Base-by-base conservation (phyloP, 2,888 invertebrate genomes). In the Spodoptera exigua region DNA sequence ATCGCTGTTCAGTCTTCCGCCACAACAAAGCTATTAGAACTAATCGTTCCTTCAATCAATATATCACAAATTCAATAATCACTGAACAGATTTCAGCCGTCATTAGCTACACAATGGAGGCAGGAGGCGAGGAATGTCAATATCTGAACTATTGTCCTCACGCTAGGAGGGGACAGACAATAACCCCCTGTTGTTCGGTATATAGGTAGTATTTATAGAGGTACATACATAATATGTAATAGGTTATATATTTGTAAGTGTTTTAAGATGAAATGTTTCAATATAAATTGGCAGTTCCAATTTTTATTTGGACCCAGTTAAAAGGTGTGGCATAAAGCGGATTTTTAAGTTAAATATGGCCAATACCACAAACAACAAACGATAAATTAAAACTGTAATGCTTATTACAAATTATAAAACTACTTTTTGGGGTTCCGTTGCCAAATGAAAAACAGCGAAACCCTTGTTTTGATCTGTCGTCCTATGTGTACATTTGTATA, bases 41-140 rank as follows among this genome's bases (percentile, higher is more conserved):
- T 66, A 62, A 62, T 74, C 48, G 35, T 13, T 49, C 3, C 40
- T 52, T 34, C 64, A 47, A 58, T 51, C 54, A 78, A 69, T 72
- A 78, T 75, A 73, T 79, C 73, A 78, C 61, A 78, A 79, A 87
- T 87, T 86, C 87, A 84, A 87, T 85, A 83, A 60, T 70, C 64
- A 70, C 69, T 75, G 71, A 74, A 58, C 85, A 87, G 91, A 90
- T 92, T 89, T 89, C 85, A 85, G 82, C 82, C 87, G 87, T 91
- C 90, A 92, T 91, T 91, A 90, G 91, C 86, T 69, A 74, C 69
- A 91, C 91, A 92, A 92, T 90, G 76, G 85, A 76, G 69, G 82
- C 79, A 84, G 85, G 78, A 70, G 80, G 76, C 76, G 67, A 74
- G 91, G 91, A 91, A 92, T 91, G 91, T 89, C 90, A 92, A 91